Percentiles rank a stretch among this genome's conserved stretches.
Evolutionary conservation across 2,888 invertebrate genomes (phyloP).

Genomic region (Dioctria rufipes): DNA sequence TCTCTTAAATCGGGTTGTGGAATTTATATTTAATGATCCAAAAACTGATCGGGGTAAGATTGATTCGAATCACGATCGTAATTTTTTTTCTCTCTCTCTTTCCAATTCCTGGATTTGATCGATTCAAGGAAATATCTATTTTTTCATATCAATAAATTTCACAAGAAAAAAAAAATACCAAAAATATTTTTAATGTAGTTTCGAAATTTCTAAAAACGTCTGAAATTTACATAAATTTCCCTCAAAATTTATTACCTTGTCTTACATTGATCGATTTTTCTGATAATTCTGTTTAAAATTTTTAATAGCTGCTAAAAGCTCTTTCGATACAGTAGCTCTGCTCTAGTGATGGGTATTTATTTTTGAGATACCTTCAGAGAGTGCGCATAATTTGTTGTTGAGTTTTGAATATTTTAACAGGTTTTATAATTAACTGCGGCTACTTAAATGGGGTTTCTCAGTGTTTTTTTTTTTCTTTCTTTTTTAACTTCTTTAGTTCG

Average conservation of each 20-base stretch:
- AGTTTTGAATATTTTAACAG: slow-evolving; percentile 49
- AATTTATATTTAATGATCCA: slow-evolving; percentile 41
- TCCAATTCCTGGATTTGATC: slow-evolving; percentile 6
- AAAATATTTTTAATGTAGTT: slow-evolving; percentile 4
- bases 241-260: slow-evolving; percentile 34
- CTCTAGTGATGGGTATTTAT: neutral
- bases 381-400: neutral
- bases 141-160: slow-evolving; percentile 24
- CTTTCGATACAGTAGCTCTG: slow-evolving; percentile 36
- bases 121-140: slow-evolving; percentile 43
- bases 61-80: neutral
- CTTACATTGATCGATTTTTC: slow-evolving; percentile 51
- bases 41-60: slow-evolving; percentile 36
- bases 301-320: slow-evolving; percentile 19
- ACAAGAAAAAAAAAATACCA: too few relatives aligned
- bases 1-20: slow-evolving; percentile 16
- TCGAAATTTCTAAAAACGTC: slow-evolving; percentile 5
- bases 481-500: neutral
- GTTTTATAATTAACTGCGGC: slow-evolving; percentile 28
- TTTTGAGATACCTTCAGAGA: neutral
- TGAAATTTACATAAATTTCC: slow-evolving; percentile 42
- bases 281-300: slow-evolving; percentile 49
- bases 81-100: slow-evolving; percentile 7
- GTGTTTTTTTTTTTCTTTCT: neutral
- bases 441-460: slow-evolving; percentile 31